Conservation (phyloP, 2,797 vertebrate genomes). For the Thamnophis elegans region DNA sequence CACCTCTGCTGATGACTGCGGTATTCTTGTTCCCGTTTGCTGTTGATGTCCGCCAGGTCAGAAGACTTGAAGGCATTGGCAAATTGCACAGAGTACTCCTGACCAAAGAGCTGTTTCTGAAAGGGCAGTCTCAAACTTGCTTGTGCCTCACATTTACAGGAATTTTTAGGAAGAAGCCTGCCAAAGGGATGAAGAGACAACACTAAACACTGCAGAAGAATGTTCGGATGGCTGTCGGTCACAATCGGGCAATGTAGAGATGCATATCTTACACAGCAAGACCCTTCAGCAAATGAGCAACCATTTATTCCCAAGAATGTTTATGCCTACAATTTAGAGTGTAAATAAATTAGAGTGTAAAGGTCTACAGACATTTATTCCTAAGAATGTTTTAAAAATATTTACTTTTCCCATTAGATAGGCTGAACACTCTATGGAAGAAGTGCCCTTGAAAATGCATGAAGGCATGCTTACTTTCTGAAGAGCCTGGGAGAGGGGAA, state of each 20-base stretch:
- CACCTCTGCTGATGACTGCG: slow-evolving; percentile 72
- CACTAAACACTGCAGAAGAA: neutral
- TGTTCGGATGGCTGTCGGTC: too few species aligned
- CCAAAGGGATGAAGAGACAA: neutral
- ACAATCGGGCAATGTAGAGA: neutral
- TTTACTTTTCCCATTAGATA: neutral
- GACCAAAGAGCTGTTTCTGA: slow-evolving; percentile 68
- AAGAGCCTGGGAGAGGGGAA: neutral
- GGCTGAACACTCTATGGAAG: neutral
- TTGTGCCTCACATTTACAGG: slow-evolving; percentile 73
- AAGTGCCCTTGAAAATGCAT: neutral
- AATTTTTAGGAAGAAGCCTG: slow-evolving; percentile 74
- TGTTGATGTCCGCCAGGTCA: slow-evolving; percentile 65
- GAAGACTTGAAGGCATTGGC: slow-evolving; percentile 51
- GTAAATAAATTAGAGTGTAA: too few species aligned
- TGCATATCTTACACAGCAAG: too few species aligned
- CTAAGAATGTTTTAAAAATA: neutral
- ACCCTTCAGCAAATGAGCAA: neutral
- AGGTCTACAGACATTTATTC: too few species aligned
- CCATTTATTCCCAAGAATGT: neutral
- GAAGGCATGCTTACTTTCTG: neutral
- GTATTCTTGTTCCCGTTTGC: slow-evolving; percentile 72
- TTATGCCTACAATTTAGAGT: neutral
- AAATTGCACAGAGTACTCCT: slow-evolving; percentile 66
- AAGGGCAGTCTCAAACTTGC: slow-evolving; percentile 68